Conservation (phyloP, 2,797 vertebrate species). For the Falco columbarius region DNA sequence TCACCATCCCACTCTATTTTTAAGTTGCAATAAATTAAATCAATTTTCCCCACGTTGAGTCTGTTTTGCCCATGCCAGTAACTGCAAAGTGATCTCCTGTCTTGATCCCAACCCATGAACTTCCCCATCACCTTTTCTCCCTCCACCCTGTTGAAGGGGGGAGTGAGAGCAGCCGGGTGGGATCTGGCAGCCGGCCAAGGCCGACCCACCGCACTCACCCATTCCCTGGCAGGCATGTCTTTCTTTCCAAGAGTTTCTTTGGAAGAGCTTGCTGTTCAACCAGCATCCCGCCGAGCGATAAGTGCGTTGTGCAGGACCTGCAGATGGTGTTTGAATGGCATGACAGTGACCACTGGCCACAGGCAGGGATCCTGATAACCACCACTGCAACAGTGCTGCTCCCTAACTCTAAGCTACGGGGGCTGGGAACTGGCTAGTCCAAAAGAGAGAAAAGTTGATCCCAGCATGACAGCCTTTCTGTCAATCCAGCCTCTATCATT, state of each 20-base stretch:
- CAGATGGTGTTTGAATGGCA: neutral
- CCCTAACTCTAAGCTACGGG: neutral
- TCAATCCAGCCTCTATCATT: slow-evolving; percentile 1
- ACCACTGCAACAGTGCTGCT: neutral
- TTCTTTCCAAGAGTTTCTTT: neutral
- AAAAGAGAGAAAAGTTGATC: neutral
- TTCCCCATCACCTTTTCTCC: neutral
- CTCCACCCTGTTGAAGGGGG: neutral
- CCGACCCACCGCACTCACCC: neutral
- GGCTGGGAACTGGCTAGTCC: neutral
- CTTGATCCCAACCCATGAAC: neutral
- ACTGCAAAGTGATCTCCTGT: neutral
- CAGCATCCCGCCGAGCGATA: neutral
- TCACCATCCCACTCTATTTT: neutral
- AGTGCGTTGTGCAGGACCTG: neutral
- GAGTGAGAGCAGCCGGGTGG: neutral
- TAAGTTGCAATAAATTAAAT: neutral
- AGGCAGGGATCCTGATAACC: neutral
- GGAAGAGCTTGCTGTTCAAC: neutral
- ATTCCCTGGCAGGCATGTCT: neutral
- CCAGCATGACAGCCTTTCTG: neutral
- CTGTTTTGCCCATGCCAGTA: neutral
- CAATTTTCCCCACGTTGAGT: neutral
- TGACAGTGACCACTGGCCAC: neutral
- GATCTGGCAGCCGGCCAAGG: neutral